Evolutionary conservation across 2,113 vertebrate genomes (phyloP).

Genomic region (Taurulus bubalis): DNA sequence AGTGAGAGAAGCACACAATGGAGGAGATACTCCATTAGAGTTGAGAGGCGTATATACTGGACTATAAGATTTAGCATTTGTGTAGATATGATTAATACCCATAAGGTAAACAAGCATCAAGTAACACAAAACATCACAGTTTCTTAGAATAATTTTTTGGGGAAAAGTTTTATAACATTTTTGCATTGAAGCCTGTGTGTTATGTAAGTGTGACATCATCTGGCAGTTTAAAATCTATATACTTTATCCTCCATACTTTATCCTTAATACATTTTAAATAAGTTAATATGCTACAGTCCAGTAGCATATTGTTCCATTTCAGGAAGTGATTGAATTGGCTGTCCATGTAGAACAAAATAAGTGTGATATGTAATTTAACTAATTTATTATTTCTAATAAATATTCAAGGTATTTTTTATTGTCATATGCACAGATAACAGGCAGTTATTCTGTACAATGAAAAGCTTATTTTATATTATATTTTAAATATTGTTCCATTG

Average conservation of each 20-base stretch:
- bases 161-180: not conserved
- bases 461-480: no score
- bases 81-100: no score
- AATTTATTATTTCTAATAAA: not conserved
- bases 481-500: no score
- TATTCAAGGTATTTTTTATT: no score
- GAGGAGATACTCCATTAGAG: no score
- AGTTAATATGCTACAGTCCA: not conserved
- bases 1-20: not conserved
- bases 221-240: slow-evolving; percentile 13
- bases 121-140: not conserved
- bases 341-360: not conserved
- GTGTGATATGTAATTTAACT: not conserved
- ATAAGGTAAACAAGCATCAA: no score
- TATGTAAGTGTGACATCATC: slow-evolving; percentile 16
- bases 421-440: no score
- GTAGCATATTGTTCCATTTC: not conserved
- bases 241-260: slow-evolving; percentile 33
- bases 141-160: not conserved
- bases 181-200: not conserved
- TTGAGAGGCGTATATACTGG: no score
- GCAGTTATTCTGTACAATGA: no score
- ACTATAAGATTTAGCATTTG: no score
- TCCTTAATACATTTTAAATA: no score
- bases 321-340: not conserved